phyloP scores from a whole-genome alignment of 2,888 invertebrate genomes.

The Lypha dubia region DNA sequence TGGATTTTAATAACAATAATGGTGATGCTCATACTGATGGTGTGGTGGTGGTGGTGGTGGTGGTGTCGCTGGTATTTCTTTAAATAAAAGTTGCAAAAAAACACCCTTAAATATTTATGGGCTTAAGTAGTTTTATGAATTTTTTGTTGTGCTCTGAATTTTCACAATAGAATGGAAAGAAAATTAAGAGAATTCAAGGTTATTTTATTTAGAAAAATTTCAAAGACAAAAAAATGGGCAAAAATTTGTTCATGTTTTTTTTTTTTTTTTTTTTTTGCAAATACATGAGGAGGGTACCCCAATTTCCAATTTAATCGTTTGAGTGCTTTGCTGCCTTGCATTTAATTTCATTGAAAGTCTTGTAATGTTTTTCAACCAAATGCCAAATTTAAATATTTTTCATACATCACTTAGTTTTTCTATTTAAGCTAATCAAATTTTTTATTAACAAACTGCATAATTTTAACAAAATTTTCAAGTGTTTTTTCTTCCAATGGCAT shows the following conservation, averaged over 20 bases:
- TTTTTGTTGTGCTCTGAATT: conserved; percentile 54
- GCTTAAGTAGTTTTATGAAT: conserved; percentile 12
- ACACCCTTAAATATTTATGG: conserved; percentile 56
- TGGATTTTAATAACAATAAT: conserved; percentile 49
- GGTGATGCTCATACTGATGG: conserved; percentile 9
- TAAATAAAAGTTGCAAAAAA: conserved; percentile 1
- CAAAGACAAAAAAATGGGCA: not conserved
- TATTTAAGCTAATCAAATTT: not conserved
- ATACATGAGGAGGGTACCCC: not conserved
- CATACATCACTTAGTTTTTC: not conserved
- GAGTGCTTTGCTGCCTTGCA: too few species aligned
- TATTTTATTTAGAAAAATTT: not conserved
- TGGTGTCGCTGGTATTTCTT: not conserved
- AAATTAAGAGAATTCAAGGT: not conserved
- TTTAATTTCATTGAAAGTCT: too few species aligned
- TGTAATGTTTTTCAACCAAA: too few species aligned
- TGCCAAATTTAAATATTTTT: not conserved
- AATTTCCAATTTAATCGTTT: not conserved
- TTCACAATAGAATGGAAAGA: conserved; percentile 26
- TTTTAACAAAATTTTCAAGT: not conserved
- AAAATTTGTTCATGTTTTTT: not conserved
- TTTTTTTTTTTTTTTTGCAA: not conserved
- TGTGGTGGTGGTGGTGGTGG: not conserved
- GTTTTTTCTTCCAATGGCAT: not conserved
- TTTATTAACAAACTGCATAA: not conserved